A percentile compares a stretch with the other conserved stretches of the same genome.
These are phyloP conservation scores for Helicolenus hilgendorfi DNA, from an alignment of 2,797 vertebrate genomes.

Conservation along the genomic window DNA sequence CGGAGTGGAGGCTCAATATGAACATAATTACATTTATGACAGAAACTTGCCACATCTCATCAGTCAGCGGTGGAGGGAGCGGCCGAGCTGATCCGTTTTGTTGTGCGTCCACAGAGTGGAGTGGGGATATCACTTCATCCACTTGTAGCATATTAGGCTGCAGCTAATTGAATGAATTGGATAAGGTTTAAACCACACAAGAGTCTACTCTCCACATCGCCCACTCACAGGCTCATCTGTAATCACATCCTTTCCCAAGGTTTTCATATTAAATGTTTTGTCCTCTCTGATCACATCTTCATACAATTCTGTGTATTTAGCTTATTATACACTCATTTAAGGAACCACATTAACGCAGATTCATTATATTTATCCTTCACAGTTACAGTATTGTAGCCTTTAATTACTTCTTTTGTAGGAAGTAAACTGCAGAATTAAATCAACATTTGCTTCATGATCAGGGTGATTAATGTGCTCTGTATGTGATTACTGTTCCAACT, in stretches of 20 bases:
- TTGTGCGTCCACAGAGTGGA: conserved; percentile 29
- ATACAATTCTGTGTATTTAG: neutral
- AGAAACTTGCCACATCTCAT: conserved; percentile 74
- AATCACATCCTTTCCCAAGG: conserved; percentile 40
- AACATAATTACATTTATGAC: conserved; percentile 84
- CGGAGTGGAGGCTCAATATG: conserved; percentile 50
- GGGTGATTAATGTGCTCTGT: conserved; percentile 14
- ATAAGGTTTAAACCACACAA: conserved; percentile 37
- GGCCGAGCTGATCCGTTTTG: conserved; percentile 62
- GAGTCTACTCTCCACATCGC: conserved; percentile 10
- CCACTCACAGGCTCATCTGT: conserved; percentile 34
- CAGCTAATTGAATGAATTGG: conserved; percentile 70
- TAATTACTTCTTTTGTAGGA: neutral
- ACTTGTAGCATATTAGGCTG: conserved; percentile 55
- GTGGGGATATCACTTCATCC: conserved; percentile 68
- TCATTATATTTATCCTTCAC: neutral
- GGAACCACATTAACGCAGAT: neutral
- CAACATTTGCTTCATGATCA: conserved; percentile 5
- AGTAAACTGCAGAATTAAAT: neutral
- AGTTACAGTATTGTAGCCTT: neutral
- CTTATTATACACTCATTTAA: neutral
- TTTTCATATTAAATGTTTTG: conserved; percentile 27
- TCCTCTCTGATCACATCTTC: neutral
- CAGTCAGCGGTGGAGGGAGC: conserved; percentile 48
- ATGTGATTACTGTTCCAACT: conserved; percentile 26